These are phyloP conservation scores for Amphimedon queenslandica DNA, from an alignment of 37 sponge, comb jelly and placozoan species.

Conservation along the genomic window DNA sequence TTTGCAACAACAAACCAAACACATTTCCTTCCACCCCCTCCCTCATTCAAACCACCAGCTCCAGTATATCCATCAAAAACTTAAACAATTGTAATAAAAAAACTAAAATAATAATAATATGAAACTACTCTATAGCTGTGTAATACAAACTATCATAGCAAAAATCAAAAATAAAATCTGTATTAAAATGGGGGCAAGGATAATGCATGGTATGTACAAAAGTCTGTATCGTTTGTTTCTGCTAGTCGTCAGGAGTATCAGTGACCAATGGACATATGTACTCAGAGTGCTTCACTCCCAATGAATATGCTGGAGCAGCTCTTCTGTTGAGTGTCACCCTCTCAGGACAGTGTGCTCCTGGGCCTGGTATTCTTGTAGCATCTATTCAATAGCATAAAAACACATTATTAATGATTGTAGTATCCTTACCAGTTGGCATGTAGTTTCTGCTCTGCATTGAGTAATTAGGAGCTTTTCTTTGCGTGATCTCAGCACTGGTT, in stretches of 20 bases:
- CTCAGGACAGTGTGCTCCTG: conserved; percentile 96
- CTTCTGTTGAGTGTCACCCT: conserved; percentile 43
- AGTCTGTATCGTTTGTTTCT: not conserved
- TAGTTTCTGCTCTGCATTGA: conserved; percentile 68
- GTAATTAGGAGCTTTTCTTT: conserved; percentile 69
- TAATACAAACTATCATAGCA: too few relatives aligned
- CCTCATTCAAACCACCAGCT: not conserved
- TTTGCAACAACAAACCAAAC: conserved; percentile 32
- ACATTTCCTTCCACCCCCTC: too few relatives aligned
- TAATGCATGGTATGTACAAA: not conserved
- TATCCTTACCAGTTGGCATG: conserved; percentile 86
- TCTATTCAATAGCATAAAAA: conserved; percentile 38
- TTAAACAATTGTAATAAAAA: not conserved
- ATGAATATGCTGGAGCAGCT: conserved; percentile 61
- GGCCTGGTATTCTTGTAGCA: conserved; percentile 87
- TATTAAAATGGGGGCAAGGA: too few relatives aligned
- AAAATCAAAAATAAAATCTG: too few relatives aligned
- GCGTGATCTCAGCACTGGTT: conserved; percentile 35
- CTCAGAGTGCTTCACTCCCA: conserved; percentile 92
- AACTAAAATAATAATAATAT: not conserved
- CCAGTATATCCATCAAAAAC: not conserved
- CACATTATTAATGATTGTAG: not conserved
- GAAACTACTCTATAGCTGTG: too few relatives aligned
- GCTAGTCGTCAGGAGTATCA: conserved; percentile 65
- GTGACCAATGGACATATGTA: conserved; percentile 92